A percentile compares a stretch with the other conserved stretches of the same genome.
Conservation (phyloP, 1,140 invertebrate genomes). For the Colletes gigas region DNA sequence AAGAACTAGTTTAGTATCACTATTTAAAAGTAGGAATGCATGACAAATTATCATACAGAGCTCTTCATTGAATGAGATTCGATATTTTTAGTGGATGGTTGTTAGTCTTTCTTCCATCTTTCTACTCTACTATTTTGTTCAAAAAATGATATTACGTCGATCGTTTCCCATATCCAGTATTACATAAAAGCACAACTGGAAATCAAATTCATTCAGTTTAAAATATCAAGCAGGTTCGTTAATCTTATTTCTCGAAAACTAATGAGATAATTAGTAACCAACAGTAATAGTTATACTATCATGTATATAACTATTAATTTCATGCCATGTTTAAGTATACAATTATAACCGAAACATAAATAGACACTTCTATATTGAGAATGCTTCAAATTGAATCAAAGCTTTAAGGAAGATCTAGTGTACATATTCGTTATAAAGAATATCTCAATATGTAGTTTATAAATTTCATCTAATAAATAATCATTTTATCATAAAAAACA, state of each 20-base stretch:
- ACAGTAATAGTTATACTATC: not conserved
- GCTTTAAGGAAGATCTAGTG: not conserved
- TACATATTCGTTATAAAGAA: not conserved
- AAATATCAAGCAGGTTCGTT: not conserved
- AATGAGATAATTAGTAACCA: not conserved
- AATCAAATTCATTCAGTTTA: constrained; percentile 18
- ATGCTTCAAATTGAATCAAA: not conserved
- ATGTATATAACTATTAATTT: not conserved
- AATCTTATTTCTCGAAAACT: not conserved
- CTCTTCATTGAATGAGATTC: not conserved
- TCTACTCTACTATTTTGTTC: not conserved
- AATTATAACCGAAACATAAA: not conserved
- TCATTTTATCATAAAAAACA: constrained; percentile 29
- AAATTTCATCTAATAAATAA: constrained; percentile 26
- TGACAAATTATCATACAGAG: constrained; percentile 4
- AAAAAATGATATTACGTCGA: not conserved
- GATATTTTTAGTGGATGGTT: not conserved
- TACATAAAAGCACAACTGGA: not conserved
- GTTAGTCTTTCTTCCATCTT: not conserved
- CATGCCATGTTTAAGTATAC: not conserved
- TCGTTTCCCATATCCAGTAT: not conserved
- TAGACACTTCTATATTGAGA: not conserved
- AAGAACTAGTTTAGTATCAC: constrained; percentile 8
- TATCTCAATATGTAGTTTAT: not conserved
- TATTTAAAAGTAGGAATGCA: constrained; percentile 32